Conservation (phyloP, 2,113 vertebrate genomes). For the Xerus inauris region DNA sequence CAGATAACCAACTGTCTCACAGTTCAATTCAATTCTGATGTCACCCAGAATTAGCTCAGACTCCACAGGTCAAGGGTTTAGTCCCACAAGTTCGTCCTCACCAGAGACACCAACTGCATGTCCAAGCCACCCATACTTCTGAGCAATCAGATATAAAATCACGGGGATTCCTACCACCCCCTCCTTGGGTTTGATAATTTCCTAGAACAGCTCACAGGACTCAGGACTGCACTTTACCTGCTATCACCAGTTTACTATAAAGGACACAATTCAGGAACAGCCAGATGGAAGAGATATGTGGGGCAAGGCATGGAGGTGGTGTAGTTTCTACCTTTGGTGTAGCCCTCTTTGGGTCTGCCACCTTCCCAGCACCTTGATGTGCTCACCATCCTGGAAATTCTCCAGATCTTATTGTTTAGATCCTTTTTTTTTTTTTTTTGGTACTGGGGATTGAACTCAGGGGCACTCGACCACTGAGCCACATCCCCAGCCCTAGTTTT, state of each 20-base stretch:
- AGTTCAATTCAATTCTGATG: not conserved
- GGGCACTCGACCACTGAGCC: no score
- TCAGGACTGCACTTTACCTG: no score
- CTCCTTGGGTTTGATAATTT: not conserved
- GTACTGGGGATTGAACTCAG: no score
- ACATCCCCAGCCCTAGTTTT: no score
- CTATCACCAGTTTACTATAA: no score
- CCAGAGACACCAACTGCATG: not conserved
- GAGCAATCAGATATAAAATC: no score
- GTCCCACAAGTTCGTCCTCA: not conserved
- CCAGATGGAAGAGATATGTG: no score
- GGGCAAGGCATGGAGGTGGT: no score
- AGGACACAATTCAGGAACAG: no score
- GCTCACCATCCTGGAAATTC: not conserved
- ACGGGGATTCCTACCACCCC: not conserved
- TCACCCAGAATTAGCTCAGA: not conserved
- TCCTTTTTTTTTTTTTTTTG: no score
- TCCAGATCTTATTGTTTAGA: not conserved
- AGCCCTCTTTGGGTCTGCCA: not conserved
- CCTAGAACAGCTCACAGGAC: no score
- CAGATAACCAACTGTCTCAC: not conserved
- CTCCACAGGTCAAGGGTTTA: not conserved
- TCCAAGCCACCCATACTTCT: not conserved
- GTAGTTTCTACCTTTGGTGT: not conserved
- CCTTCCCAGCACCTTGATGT: not conserved